phyloP scores from a whole-genome alignment of 2,113 vertebrate species.

The Platichthys stellatus region DNA sequence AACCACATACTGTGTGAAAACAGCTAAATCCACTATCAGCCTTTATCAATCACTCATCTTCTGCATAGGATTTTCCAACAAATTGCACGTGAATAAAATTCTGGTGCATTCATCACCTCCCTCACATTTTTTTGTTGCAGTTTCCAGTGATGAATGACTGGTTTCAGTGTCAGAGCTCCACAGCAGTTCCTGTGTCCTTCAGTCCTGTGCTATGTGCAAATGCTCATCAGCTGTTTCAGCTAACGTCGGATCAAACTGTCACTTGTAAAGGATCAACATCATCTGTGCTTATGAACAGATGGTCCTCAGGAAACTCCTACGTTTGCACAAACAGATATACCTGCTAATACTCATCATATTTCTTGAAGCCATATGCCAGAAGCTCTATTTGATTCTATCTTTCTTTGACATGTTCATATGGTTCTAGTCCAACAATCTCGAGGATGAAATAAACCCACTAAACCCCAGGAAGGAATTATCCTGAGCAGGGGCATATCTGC shows the following conservation, averaged over 20 bases:
- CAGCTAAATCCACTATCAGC: too few species aligned
- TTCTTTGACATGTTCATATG: not conserved
- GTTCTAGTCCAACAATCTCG: not conserved
- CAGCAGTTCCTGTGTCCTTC: too few species aligned
- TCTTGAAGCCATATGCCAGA: not conserved
- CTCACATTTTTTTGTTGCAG: too few species aligned
- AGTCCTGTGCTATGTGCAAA: not conserved
- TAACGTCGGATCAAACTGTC: slow-evolving; percentile 10
- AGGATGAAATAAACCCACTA: not conserved
- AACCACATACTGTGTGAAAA: too few species aligned
- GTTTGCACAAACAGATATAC: not conserved
- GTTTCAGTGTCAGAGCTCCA: too few species aligned
- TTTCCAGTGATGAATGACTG: too few species aligned
- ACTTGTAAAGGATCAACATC: not conserved
- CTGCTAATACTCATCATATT: too few species aligned
- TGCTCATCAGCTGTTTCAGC: not conserved
- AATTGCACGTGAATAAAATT: too few species aligned
- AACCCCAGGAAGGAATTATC: not conserved
- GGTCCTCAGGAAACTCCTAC: not conserved
- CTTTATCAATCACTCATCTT: too few species aligned
- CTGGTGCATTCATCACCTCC: too few species aligned
- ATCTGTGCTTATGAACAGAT: not conserved
- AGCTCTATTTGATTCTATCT: not conserved
- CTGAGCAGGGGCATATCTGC: not conserved
- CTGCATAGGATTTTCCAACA: too few species aligned